Percentiles rank a stretch among this genome's conserved stretches.
phyloP scores from a whole-genome alignment of 2,113 vertebrate genomes.

The Nothoprocta perdicaria region DNA sequence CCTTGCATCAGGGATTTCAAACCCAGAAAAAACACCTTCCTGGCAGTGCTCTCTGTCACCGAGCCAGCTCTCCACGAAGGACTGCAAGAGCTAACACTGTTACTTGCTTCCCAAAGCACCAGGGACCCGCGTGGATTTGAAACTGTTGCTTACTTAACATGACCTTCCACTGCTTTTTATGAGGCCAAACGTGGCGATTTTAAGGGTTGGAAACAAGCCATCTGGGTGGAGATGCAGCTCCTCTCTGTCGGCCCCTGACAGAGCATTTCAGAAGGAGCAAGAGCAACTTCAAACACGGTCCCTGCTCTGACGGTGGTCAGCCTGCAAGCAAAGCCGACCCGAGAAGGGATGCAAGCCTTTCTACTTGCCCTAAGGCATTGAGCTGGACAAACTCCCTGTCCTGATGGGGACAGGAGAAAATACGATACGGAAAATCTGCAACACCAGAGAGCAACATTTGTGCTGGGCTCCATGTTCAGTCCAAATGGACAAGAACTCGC shows the following conservation, averaged over 20 bases:
- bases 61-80: not conserved
- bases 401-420: not conserved
- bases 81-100: not conserved
- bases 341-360: not conserved
- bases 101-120: not conserved
- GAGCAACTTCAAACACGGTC: no score
- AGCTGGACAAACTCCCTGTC: not conserved
- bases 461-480: not conserved
- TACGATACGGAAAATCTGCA: not conserved
- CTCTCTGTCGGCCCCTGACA: accelerated
- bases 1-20: not conserved
- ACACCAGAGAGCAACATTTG: not conserved
- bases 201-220: not conserved
- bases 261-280: not conserved
- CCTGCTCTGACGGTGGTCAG: not conserved
- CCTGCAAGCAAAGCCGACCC: not conserved
- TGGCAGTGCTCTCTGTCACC: not conserved
- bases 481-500: not conserved
- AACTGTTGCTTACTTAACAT: not conserved
- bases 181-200: not conserved
- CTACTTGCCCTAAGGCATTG: not conserved
- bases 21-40: not conserved
- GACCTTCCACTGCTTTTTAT: not conserved
- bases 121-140: not conserved
- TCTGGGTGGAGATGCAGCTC: not conserved